Evolutionary conservation across 2,888 invertebrate species (phyloP).

Genomic region (Conus canariensis): DNA sequence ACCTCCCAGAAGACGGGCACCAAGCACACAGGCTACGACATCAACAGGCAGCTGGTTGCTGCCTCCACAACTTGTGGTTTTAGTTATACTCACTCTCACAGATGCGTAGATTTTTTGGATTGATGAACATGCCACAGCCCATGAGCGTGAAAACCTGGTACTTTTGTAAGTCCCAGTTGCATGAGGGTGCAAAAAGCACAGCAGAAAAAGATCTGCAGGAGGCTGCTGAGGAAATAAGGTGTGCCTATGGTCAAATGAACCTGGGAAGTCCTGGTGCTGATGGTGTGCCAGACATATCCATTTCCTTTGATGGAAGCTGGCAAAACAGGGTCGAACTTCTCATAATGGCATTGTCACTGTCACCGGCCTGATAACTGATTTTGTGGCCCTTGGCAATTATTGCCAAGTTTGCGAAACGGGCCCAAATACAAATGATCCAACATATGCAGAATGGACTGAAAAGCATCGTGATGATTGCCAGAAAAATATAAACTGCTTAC

Average conservation of each 20-base stretch:
- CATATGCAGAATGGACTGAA: not conserved
- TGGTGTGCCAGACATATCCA: not conserved
- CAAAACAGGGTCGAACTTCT: not conserved
- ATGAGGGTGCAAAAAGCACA: not conserved
- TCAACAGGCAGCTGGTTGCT: conserved; percentile 8
- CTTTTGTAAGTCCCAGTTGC: not conserved
- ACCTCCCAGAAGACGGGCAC: too few relatives aligned
- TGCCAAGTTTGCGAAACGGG: not conserved
- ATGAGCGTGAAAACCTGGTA: conserved; percentile 1
- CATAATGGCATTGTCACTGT: not conserved
- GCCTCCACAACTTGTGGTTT: not conserved
- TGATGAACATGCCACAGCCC: conserved; percentile 9
- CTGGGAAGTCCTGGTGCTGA: not conserved
- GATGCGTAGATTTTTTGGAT: not conserved
- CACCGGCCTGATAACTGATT: not conserved
- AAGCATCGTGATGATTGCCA: not conserved
- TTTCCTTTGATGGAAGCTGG: conserved; percentile 21
- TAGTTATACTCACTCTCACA: not conserved
- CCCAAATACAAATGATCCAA: not conserved
- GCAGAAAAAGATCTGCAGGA: conserved; percentile 2
- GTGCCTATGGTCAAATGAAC: not conserved
- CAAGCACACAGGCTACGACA: not conserved
- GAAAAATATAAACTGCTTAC: conserved; percentile 28
- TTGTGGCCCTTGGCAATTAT: not conserved
- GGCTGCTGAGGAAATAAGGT: not conserved